Evolutionary conservation across 2,797 vertebrate genomes (phyloP).

Genomic region (Oryzias dopingdopingensis): DNA sequence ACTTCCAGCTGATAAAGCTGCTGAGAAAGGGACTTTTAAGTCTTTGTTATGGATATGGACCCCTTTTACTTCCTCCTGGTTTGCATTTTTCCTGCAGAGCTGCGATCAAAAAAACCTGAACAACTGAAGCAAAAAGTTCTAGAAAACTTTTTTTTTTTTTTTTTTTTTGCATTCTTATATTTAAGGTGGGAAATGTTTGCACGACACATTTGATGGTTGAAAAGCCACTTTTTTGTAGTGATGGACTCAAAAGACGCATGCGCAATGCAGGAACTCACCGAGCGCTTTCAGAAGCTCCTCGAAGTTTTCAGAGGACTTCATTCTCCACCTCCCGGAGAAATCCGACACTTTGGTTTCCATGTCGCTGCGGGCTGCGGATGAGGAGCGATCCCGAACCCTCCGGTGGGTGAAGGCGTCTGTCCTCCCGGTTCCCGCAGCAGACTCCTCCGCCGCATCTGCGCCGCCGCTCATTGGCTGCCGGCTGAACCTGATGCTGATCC

Average conservation of each 20-base stretch:
- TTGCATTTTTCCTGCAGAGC: slow-evolving; percentile 17
- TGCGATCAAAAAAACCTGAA: slow-evolving; percentile 23
- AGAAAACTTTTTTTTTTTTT: too few relatives aligned
- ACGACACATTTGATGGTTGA: too few relatives aligned
- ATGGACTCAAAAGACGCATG: neutral
- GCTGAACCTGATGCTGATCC: slow-evolving; percentile 42
- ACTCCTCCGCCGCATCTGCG: slow-evolving; percentile 48
- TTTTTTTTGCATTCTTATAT: too few relatives aligned
- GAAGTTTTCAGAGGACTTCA: slow-evolving; percentile 89
- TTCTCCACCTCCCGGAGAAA: slow-evolving; percentile 92
- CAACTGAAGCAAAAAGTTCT: neutral
- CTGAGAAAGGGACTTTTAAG: slow-evolving; percentile 21
- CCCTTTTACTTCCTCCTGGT: neutral
- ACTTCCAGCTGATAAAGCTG: slow-evolving; percentile 30
- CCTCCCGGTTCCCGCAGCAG: slow-evolving; percentile 14
- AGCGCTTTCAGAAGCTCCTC: slow-evolving; percentile 89
- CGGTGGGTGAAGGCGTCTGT: slow-evolving; percentile 9
- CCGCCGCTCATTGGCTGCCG: slow-evolving; percentile 59
- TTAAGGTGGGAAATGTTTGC: too few relatives aligned
- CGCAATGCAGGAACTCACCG: slow-evolving; percentile 73
- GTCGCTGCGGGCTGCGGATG: slow-evolving; percentile 7
- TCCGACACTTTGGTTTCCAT: slow-evolving; percentile 76
- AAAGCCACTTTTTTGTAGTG: too few relatives aligned
- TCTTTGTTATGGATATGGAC: slow-evolving; percentile 16
- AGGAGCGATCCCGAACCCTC: neutral